phyloP scores from a whole-genome alignment of 2,113 vertebrate genomes.

The Leptocoma aspasia region DNA sequence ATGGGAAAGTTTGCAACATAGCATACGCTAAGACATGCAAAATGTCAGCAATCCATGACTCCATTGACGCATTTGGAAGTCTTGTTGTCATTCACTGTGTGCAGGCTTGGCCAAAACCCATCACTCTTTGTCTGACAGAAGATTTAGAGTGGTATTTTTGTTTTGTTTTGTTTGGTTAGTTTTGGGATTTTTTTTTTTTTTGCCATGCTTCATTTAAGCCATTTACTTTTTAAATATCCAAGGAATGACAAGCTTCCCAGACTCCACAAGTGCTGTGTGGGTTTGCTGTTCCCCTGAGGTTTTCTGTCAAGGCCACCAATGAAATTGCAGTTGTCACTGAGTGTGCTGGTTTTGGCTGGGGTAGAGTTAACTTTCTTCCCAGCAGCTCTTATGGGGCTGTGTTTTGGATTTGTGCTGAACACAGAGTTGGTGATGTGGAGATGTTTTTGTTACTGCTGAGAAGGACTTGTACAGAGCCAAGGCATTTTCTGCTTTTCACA shows the following conservation, averaged over 20 bases:
- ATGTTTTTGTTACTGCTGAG: background rate
- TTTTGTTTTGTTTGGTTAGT: too few relatives aligned
- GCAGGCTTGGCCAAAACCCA: background rate
- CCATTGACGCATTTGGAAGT: background rate
- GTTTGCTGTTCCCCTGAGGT: background rate
- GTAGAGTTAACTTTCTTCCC: background rate
- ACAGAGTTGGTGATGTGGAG: background rate
- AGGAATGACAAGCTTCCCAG: background rate
- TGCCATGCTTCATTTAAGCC: accelerated
- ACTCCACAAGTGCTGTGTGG: background rate
- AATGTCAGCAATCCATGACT: background rate
- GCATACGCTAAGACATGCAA: background rate
- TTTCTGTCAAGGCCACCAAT: background rate
- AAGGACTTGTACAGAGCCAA: background rate
- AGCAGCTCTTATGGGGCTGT: too few relatives aligned
- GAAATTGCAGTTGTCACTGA: background rate
- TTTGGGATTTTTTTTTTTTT: background rate
- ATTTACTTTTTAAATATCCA: background rate
- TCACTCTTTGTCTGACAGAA: background rate
- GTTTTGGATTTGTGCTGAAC: background rate
- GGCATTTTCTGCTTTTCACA: background rate
- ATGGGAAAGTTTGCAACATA: background rate
- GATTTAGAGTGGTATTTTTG: background rate
- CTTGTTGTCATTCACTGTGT: background rate
- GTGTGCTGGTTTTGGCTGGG: background rate